These are phyloP conservation scores for Anisognathus igniventris DNA, from an alignment of 2,797 vertebrate genomes.

Conservation along the genomic window DNA sequence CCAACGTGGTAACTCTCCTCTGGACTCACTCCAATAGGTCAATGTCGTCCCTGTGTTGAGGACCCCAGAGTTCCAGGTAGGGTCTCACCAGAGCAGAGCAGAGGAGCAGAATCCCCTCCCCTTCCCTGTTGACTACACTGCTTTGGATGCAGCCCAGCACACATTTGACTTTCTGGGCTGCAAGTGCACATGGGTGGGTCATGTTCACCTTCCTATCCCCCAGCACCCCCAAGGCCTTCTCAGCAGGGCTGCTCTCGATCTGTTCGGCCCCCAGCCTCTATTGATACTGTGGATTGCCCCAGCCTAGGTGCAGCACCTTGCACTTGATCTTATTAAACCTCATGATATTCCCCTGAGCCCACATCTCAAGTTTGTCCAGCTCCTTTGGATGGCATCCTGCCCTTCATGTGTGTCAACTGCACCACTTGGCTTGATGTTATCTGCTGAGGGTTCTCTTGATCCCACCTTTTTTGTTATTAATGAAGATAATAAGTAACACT, in stretches of 20 bases:
- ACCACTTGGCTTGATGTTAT: background rate
- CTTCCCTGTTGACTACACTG: fast-evolving
- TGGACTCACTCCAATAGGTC: background rate
- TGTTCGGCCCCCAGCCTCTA: background rate
- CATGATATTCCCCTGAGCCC: background rate
- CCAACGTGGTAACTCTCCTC: background rate
- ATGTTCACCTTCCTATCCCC: background rate
- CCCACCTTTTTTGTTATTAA: background rate
- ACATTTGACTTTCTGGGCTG: background rate
- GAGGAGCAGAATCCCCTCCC: background rate
- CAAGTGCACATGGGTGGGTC: background rate
- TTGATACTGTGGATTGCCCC: background rate
- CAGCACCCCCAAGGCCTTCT: background rate
- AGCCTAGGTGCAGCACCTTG: background rate
- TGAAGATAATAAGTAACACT: background rate
- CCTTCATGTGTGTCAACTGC: background rate
- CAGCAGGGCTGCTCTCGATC: fast-evolving
- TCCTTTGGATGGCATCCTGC: background rate
- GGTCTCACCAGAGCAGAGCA: background rate
- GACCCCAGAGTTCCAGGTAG: background rate
- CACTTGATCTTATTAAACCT: background rate
- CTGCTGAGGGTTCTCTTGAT: background rate
- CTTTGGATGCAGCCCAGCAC: background rate
- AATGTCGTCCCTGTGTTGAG: background rate
- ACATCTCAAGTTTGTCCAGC: background rate